These are phyloP conservation scores for Protomyctophum bolini DNA, from an alignment of 2,113 vertebrate species.

Conservation along the genomic window DNA sequence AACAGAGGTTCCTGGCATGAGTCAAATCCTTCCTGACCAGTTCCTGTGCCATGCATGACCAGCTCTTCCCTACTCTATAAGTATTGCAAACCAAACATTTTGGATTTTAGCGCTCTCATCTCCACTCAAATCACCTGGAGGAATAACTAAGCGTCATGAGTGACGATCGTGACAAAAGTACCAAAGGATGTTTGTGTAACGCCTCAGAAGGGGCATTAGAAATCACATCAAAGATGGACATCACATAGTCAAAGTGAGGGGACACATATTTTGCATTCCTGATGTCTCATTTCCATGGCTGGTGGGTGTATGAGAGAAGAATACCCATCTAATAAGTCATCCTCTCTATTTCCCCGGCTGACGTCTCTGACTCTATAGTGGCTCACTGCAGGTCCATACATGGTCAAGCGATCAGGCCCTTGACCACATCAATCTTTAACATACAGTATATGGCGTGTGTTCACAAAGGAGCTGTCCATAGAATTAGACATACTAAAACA, in stretches of 20 bases:
- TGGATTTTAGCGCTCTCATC: slow-evolving; percentile 34
- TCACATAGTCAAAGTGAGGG: neutral
- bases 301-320: slow-evolving; percentile 7
- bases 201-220: neutral
- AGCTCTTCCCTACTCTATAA: slow-evolving; percentile 42
- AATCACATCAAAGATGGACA: neutral
- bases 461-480: slow-evolving; percentile 1
- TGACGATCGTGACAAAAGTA: slow-evolving; percentile 8
- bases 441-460: neutral
- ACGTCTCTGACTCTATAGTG: neutral
- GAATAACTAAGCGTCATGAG: slow-evolving; percentile 18
- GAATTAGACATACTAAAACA: neutral
- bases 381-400: slow-evolving; percentile 29
- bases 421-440: slow-evolving; percentile 13
- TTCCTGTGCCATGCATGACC: slow-evolving; percentile 39
- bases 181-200: slow-evolving; percentile 10
- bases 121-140: slow-evolving; percentile 7
- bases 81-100: slow-evolving; percentile 41
- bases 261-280: slow-evolving; percentile 42
- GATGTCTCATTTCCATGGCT: slow-evolving; percentile 17
- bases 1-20: slow-evolving; percentile 17
- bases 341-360: slow-evolving; percentile 18
- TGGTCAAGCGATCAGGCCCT: slow-evolving; percentile 20
- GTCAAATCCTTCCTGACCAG: neutral
- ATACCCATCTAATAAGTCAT: slow-evolving; percentile 41